Evolutionary conservation across 2,113 vertebrate species (phyloP).

Genomic region (Hemicordylus capensis): DNA sequence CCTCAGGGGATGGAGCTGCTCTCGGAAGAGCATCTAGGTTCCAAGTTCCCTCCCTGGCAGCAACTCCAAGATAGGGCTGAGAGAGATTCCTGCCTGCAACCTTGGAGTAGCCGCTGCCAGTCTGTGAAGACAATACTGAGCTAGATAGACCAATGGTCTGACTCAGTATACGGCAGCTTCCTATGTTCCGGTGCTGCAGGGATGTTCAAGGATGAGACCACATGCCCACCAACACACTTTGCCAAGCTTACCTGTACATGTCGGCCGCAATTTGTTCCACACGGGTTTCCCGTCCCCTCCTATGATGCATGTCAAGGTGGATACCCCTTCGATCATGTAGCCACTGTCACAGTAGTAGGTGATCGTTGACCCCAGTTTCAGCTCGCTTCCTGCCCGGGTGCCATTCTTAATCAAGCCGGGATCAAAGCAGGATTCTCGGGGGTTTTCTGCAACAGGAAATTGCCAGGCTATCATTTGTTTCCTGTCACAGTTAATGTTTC

Average conservation of each 20-base stretch:
- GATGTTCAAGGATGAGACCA: too few species aligned
- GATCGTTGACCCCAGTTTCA: slow-evolving; percentile 91
- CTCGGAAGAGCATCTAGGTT: too few species aligned
- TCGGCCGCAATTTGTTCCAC: slow-evolving; percentile 91
- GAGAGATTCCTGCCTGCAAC: too few species aligned
- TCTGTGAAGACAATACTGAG: too few species aligned
- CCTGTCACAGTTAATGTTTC: accelerated
- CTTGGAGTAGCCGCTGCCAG: too few species aligned
- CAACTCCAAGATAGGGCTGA: too few species aligned
- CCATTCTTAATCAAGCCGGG: slow-evolving; percentile 91
- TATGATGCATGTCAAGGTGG: slow-evolving; percentile 92
- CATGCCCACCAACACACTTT: accelerated
- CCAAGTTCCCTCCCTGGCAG: too few species aligned
- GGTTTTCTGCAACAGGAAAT: slow-evolving; percentile 84
- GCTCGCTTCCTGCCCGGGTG: slow-evolving; percentile 86
- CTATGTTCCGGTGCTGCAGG: too few species aligned
- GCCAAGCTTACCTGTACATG: slow-evolving; percentile 85
- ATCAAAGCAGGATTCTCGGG: slow-evolving; percentile 97
- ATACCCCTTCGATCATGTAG: slow-evolving; percentile 88
- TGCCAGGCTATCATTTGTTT: accelerated
- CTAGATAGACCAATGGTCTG: too few species aligned
- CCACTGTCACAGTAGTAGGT: slow-evolving; percentile 94
- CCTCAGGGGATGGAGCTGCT: too few species aligned
- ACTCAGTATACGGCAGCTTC: too few species aligned
- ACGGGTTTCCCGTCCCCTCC: slow-evolving; percentile 90